These are phyloP conservation scores for Pseudomyrmex dendroicus DNA, from an alignment of 1,140 invertebrate genomes.

Conservation along the genomic window DNA sequence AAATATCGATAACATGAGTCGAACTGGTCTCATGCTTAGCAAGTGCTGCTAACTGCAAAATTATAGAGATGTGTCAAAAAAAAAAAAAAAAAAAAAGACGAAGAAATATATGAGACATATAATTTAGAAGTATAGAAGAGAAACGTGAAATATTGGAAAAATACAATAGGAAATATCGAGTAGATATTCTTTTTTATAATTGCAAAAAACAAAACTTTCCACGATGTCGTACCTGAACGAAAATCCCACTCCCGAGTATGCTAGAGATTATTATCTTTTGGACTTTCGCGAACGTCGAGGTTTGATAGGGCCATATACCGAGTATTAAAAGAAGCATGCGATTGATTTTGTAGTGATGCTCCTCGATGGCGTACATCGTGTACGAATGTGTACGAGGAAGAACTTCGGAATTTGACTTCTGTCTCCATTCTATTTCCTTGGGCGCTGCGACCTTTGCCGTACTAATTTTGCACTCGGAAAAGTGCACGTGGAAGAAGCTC, in stretches of 20 bases:
- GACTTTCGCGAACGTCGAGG: background rate
- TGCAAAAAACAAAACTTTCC: background rate
- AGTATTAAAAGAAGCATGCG: constrained; percentile 4
- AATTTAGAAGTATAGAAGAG: background rate
- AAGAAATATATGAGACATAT: too few species aligned
- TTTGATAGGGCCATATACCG: constrained; percentile 30
- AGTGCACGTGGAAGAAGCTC: background rate
- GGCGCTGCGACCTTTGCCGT: background rate
- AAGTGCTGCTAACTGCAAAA: background rate
- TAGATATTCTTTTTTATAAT: background rate
- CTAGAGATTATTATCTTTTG: background rate
- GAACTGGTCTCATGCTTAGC: background rate
- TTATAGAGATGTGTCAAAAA: background rate
- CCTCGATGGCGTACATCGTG: background rate
- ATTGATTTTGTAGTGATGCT: constrained; percentile 8
- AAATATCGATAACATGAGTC: background rate
- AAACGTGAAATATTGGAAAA: too few species aligned
- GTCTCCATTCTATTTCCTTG: background rate
- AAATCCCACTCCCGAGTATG: background rate
- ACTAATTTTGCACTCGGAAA: background rate
- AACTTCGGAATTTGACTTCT: background rate
- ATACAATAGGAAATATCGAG: too few species aligned
- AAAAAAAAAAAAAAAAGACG: background rate
- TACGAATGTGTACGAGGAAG: background rate
- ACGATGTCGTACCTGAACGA: constrained; percentile 1